Conservation (phyloP, 92 coral and sea anemone genomes). For the Porites evermanni region DNA sequence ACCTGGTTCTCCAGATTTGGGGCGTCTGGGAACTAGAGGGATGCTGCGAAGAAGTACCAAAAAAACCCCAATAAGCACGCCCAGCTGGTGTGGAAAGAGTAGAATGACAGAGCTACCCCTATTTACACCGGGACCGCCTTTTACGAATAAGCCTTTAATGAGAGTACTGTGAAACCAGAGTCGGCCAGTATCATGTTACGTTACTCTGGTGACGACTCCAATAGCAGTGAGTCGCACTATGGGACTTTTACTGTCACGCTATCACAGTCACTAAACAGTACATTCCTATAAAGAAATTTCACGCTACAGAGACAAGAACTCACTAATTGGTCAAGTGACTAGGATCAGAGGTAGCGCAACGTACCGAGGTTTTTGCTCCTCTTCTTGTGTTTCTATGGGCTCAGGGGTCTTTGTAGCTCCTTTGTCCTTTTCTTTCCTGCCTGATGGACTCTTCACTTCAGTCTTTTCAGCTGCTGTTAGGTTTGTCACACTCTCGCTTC, state of each 20-base stretch:
- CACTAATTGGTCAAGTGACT: not conserved
- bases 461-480: conserved; percentile 53
- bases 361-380: conserved; percentile 86
- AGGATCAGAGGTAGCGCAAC: not conserved
- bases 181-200: no score
- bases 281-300: not conserved
- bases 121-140: no score
- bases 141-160: no score
- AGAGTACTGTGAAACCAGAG: no score
- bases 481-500: conserved; percentile 74
- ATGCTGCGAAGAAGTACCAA: conserved; percentile 59
- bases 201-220: no score
- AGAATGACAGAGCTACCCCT: no score
- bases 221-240: no score
- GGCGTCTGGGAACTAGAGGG: conserved; percentile 99
- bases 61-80: not conserved
- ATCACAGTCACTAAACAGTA: no score
- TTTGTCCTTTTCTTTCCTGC: conserved; percentile 74
- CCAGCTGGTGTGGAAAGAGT: no score
- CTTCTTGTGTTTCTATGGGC: conserved; percentile 78
- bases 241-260: no score
- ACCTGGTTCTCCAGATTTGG: conserved; percentile 94
- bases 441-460: conserved; percentile 85
- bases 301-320: not conserved
- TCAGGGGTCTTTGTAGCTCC: conserved; percentile 85